Base-by-base conservation (phyloP, 92 coral and sea anemone genomes). In the Muricea muricata region DNA sequence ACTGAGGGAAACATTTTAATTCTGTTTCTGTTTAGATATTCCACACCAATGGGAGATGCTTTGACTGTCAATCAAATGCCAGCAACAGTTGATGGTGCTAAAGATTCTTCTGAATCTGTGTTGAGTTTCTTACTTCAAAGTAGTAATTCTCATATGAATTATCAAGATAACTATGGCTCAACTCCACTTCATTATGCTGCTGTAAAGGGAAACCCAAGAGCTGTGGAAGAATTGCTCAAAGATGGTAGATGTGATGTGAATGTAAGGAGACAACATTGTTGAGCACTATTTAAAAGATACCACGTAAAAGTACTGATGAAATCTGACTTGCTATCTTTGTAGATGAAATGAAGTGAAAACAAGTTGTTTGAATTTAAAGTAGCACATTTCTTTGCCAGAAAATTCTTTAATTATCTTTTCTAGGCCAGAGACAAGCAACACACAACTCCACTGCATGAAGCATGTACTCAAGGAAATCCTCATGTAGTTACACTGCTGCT, bases 141-240 rank as follows among this genome's bases (percentile, higher is more conserved):
- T 4, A 35, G 72, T 1, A 28, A 28, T 5, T 86, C 89, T 24
- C 86, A 93, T 37, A 57, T 93, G 10, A 96, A 96, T 76, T 52
- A 71, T 26, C 85, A 84, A 11, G 99, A 96, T 74, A 82, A 87
- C 73, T 96, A 96, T 90, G 94, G 93, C 2, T 87, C 88, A 80
- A 93, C 99, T 0, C 99, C 99, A 15, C 91, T 96, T 24, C 98
- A 96, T 66, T 92, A 93, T 85, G 99, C 99, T 4, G 97, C 98
- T 30, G 87, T 86, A 73, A 96, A 93, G 58, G 85, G 93, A 20
- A 96, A 96, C 77, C 66, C 85, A 30, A 61, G 87, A 48, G 90
- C 97, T 1, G 85, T 86, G 6, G 91, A 67, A 73, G 97, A 96
- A 46, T 75, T 93, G 24, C 74, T 96, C 33, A 87, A 85, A 66